These are phyloP conservation scores for Petrocephalus zakoni DNA, from an alignment of 2,113 vertebrate genomes.

Conservation along the genomic window DNA sequence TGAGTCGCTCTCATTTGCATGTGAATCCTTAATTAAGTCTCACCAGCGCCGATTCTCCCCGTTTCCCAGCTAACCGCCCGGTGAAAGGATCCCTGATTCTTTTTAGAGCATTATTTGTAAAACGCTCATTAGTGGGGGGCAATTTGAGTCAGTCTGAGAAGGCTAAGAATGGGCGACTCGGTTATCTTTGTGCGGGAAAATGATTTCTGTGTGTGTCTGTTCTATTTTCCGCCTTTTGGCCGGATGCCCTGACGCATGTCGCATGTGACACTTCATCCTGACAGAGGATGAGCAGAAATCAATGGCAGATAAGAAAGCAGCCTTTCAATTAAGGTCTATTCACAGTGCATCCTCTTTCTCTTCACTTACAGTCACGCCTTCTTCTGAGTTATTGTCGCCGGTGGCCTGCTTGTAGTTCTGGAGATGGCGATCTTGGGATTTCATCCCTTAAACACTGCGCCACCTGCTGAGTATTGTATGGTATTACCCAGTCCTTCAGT, in stretches of 20 bases:
- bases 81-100: conserved; percentile 23
- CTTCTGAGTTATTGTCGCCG: not conserved
- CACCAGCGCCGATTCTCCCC: not conserved
- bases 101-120: conserved; percentile 19
- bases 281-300: not conserved
- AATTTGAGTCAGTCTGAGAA: conserved; percentile 19
- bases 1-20: conserved; percentile 19
- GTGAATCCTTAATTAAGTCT: conserved; percentile 27
- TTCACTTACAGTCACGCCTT: not conserved
- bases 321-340: conserved; percentile 19
- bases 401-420: not conserved
- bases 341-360: not conserved
- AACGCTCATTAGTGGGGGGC: conserved; percentile 15
- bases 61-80: not conserved
- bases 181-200: conserved; percentile 1
- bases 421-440: not conserved
- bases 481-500: not conserved
- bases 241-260: not conserved
- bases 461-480: not conserved
- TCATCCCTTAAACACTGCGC: not conserved
- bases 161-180: not conserved
- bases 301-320: not conserved
- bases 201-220: conserved; percentile 1
- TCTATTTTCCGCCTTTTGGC: not conserved
- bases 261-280: not conserved